Evolutionary conservation across 2,888 invertebrate genomes (phyloP).

Genomic region (Agrilus biguttatus): DNA sequence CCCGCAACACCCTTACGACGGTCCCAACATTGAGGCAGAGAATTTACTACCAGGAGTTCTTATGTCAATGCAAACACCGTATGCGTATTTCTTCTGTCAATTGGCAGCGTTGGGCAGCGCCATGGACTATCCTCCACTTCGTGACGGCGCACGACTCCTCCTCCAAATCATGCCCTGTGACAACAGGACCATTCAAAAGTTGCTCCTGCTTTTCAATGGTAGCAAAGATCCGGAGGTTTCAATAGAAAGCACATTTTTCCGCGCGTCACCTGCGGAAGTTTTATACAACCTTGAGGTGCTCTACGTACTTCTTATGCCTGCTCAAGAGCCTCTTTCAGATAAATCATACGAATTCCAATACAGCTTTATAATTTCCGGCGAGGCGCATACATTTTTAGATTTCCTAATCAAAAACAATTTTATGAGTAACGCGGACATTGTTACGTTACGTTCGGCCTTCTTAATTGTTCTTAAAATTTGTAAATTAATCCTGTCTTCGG

Average conservation of each 20-base stretch:
- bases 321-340: constrained; percentile 61
- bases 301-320: constrained; percentile 86
- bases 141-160: constrained; percentile 70
- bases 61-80: constrained; percentile 68
- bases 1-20: constrained; percentile 73
- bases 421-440: constrained; percentile 62
- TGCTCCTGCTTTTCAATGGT: constrained; percentile 40
- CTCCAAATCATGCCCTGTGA: constrained; percentile 68
- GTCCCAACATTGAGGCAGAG: constrained; percentile 71
- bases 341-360: constrained; percentile 55
- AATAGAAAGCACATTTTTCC: constrained; percentile 52
- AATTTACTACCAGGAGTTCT: constrained; percentile 80
- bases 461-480: constrained; percentile 76
- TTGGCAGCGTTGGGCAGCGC: constrained; percentile 79
- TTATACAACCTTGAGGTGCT: constrained; percentile 50
- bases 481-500: constrained; percentile 75
- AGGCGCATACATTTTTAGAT: constrained; percentile 55
- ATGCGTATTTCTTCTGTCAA: constrained; percentile 69
- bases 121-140: constrained; percentile 61
- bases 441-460: constrained; percentile 58
- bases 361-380: constrained; percentile 51
- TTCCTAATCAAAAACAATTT: constrained; percentile 78
- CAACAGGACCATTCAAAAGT: constrained; percentile 35
- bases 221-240: constrained; percentile 28
- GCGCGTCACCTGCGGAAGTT: constrained; percentile 59